Conservation (phyloP, 2,113 vertebrate species). For the Myrmecobius fasciatus region DNA sequence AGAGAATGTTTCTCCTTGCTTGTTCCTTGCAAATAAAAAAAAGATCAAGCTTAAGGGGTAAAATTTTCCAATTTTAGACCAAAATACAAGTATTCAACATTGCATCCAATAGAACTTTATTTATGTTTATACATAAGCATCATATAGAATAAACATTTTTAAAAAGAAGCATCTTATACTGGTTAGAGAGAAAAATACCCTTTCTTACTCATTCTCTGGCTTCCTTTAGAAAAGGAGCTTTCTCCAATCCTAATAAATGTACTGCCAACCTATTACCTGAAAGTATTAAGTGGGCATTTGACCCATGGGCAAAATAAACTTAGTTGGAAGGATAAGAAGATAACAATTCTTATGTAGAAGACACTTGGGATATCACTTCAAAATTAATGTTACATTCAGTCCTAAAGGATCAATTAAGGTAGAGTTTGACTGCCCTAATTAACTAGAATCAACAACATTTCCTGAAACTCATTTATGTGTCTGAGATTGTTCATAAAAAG, state of each 20-base stretch:
- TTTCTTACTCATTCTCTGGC: background rate
- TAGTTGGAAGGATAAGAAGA: background rate
- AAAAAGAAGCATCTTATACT: background rate
- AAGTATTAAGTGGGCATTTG: background rate
- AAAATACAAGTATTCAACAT: background rate
- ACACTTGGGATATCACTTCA: background rate
- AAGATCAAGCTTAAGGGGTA: background rate
- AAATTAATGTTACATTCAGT: background rate
- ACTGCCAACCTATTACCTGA: background rate
- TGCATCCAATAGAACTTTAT: background rate
- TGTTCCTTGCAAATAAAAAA: background rate
- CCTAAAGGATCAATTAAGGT: constrained; percentile 26
- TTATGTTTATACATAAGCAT: background rate
- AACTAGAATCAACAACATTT: background rate
- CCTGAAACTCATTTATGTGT: background rate
- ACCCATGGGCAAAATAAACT: background rate
- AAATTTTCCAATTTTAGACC: background rate
- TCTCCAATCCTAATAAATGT: background rate
- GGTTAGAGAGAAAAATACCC: background rate
- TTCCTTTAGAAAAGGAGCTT: constrained; percentile 3
- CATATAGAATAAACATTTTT: background rate
- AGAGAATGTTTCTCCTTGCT: background rate
- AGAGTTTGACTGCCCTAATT: background rate
- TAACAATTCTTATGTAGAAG: background rate
- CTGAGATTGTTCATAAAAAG: background rate